Conservation (phyloP, 92 coral and sea anemone species). For the Umimayanthus chanpuru region DNA sequence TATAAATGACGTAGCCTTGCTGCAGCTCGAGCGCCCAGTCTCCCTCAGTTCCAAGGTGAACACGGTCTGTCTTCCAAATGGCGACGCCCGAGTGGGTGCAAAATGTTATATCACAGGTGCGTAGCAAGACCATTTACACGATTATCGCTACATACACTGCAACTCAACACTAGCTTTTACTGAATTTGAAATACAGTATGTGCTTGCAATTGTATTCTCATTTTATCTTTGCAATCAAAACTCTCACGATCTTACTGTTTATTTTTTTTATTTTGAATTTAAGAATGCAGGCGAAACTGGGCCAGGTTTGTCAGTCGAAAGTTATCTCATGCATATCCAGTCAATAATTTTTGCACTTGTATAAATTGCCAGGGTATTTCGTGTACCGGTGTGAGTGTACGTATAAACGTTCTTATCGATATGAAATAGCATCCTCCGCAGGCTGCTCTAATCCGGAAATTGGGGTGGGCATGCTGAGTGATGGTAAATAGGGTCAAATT, state of each 20-base stretch:
- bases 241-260: too few species aligned
- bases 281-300: too few species aligned
- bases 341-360: neutral
- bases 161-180: neutral
- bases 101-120: conserved; percentile 82
- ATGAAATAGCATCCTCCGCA: too few species aligned
- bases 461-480: too few species aligned
- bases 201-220: neutral
- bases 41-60: conserved; percentile 67
- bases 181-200: neutral
- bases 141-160: neutral
- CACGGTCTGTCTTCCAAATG: conserved; percentile 71
- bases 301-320: too few species aligned
- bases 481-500: too few species aligned
- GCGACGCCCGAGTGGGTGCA: conserved; percentile 56
- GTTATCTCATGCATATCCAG: neutral
- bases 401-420: neutral
- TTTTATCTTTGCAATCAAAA: neutral
- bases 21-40: conserved; percentile 40
- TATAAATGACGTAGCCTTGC: conserved; percentile 56
- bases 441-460: too few species aligned
- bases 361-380: neutral
- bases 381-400: too few species aligned
- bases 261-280: too few species aligned
- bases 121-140: neutral